Evolutionary conservation across 2,113 vertebrate species (phyloP).

Genomic region (Gopherus evgoodei): DNA sequence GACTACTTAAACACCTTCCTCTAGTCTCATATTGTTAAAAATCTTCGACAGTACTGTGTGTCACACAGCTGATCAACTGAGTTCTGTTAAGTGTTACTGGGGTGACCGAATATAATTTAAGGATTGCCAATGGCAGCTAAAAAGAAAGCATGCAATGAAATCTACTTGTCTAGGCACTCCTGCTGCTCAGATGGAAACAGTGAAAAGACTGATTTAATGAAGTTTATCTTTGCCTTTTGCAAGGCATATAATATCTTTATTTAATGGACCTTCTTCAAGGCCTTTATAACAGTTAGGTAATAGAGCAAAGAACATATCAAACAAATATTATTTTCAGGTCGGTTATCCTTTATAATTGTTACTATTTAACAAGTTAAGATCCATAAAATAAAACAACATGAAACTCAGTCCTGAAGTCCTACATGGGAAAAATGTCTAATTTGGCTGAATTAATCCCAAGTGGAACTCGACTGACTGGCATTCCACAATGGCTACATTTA

Average conservation of each 20-base stretch:
- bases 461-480: background rate
- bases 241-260: background rate
- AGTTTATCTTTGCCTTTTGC: background rate
- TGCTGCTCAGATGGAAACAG: background rate
- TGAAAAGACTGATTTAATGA: background rate
- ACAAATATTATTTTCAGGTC: background rate
- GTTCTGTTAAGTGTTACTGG: background rate
- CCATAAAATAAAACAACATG: background rate
- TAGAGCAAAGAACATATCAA: background rate
- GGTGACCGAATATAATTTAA: constrained; percentile 6
- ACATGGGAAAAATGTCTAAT: background rate
- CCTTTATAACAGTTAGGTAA: background rate
- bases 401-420: background rate
- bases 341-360: background rate
- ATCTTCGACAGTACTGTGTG: background rate
- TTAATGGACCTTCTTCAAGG: background rate
- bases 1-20: background rate
- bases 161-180: background rate
- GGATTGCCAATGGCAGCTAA: constrained; percentile 15
- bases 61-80: background rate
- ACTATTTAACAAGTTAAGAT: background rate
- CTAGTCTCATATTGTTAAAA: background rate
- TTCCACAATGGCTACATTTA: background rate
- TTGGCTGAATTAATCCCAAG: background rate
- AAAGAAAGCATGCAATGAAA: background rate